Evolutionary conservation across 2,113 vertebrate species (phyloP).

Genomic region (Dasyurus viverrinus): DNA sequence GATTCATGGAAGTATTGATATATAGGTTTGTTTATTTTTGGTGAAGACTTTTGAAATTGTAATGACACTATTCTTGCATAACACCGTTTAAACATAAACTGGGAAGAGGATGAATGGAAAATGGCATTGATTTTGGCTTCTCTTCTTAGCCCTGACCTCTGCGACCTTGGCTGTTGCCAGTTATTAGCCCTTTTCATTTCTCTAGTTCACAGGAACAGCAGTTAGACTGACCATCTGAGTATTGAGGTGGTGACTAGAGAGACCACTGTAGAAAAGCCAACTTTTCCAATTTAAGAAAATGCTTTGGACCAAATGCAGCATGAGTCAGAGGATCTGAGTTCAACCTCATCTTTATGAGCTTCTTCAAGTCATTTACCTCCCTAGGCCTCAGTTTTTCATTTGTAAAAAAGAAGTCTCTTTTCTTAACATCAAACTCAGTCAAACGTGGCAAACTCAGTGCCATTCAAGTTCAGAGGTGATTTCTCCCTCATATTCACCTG

Average conservation of each 20-base stretch:
- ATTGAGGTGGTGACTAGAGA: background rate
- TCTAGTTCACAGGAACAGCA: background rate
- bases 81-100: background rate
- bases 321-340: background rate
- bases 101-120: background rate
- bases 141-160: conserved; percentile 16
- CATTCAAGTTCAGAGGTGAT: background rate
- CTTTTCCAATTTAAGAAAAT: background rate
- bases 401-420: background rate
- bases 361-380: background rate
- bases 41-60: background rate
- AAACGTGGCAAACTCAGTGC: too few species aligned
- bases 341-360: background rate
- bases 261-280: background rate
- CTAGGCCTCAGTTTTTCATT: background rate
- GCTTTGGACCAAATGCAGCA: background rate
- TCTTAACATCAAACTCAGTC: background rate
- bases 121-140: background rate
- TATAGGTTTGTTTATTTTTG: background rate
- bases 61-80: background rate
- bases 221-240: background rate
- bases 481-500: background rate
- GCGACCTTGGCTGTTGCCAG: background rate
- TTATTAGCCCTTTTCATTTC: background rate
- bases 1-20: background rate